Conservation (phyloP, 1,140 invertebrate genomes). For the Drosophila kepulauana region DNA sequence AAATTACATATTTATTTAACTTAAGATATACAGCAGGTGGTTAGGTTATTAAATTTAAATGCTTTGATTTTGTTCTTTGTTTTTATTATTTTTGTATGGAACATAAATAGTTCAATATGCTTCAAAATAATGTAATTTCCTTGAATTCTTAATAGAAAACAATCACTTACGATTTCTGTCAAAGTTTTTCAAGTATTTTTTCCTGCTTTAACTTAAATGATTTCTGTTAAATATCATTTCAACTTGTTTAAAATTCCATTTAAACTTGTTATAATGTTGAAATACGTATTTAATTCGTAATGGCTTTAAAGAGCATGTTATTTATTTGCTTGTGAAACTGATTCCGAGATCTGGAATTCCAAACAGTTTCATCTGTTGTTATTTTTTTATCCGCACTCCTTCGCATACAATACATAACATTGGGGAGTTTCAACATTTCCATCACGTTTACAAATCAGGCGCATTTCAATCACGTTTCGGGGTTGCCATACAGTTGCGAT, state of each 20-base stretch:
- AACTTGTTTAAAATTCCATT: no score
- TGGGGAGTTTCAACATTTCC: not conserved
- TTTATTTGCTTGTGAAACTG: not conserved
- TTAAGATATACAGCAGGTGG: no score
- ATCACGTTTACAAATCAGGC: not conserved
- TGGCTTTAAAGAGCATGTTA: not conserved
- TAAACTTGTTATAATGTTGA: no score
- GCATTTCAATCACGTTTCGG: not conserved
- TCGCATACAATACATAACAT: not conserved
- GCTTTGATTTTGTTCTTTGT: not conserved
- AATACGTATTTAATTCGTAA: no score
- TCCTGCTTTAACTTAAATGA: no score
- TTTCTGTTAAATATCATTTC: no score
- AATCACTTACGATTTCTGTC: no score
- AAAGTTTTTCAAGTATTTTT: no score
- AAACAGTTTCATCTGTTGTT: not conserved
- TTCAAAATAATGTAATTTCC: not conserved
- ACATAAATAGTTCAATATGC: no score
- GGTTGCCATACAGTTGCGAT: not conserved
- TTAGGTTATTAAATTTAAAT: no score
- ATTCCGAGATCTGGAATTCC: not conserved
- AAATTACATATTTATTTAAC: not conserved
- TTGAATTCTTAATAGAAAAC: no score
- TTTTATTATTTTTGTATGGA: not conserved
- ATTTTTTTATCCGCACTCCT: not conserved